A percentile compares a stretch with the other conserved stretches of the same genome.
Evolutionary conservation across 2,888 invertebrate species (phyloP).

Genomic region (Incurvaria masculella): DNA sequence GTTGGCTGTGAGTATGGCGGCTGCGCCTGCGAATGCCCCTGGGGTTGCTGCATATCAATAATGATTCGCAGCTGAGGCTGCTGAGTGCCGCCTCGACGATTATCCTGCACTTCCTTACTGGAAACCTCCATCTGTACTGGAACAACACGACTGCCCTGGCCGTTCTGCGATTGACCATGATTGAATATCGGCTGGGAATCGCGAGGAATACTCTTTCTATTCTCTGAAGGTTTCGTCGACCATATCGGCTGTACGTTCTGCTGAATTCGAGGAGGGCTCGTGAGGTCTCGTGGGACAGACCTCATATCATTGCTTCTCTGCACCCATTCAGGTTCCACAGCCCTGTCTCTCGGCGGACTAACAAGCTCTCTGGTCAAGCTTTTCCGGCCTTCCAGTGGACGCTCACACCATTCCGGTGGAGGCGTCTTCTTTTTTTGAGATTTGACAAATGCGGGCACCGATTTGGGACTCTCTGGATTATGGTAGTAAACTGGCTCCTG

Average conservation of each 20-base stretch:
- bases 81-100: conserved; percentile 27
- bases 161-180: conserved; percentile 23
- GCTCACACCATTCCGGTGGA: conserved; percentile 46
- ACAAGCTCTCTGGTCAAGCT: conserved; percentile 37
- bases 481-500: conserved; percentile 46
- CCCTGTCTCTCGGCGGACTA: conserved; percentile 38
- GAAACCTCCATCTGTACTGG: conserved; percentile 65
- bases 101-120: conserved; percentile 33
- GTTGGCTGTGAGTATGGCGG: conserved; percentile 42
- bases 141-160: conserved; percentile 53
- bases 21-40: conserved; percentile 18
- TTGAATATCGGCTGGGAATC: conserved; percentile 25
- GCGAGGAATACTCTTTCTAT: conserved; percentile 42
- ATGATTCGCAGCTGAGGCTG: conserved; percentile 46
- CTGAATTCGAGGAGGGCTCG: conserved; percentile 45
- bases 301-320: conserved; percentile 44
- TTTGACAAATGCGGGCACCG: conserved; percentile 47
- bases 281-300: conserved; percentile 34
- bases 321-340: conserved; percentile 43
- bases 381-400: conserved; percentile 36
- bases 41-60: conserved; percentile 36
- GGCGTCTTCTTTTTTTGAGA: conserved; percentile 50
- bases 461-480: conserved; percentile 41
- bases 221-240: conserved; percentile 47
- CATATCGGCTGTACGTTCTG: conserved; percentile 42